Percentiles rank a stretch among this genome's conserved stretches.
These are phyloP conservation scores for Spodoptera picta DNA, from an alignment of 2,888 invertebrate genomes.

Conservation along the genomic window DNA sequence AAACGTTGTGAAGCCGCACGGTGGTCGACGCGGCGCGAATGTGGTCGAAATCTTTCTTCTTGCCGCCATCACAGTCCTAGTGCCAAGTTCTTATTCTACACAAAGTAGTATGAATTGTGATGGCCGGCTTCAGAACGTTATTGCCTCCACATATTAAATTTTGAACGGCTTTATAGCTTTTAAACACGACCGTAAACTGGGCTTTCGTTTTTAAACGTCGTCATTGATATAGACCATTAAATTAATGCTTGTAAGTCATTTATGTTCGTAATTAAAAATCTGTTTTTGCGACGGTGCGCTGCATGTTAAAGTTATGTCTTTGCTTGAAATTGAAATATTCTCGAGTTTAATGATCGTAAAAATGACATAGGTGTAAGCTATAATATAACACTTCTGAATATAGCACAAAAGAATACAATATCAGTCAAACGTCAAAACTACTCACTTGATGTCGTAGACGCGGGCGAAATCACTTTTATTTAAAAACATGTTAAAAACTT, in stretches of 20 bases:
- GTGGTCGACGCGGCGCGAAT: slow-evolving; percentile 6
- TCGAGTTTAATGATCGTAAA: neutral
- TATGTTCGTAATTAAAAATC: no score
- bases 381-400: no score
- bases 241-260: neutral
- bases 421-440: slow-evolving; percentile 7
- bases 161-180: slow-evolving; percentile 27
- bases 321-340: no score
- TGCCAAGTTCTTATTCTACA: slow-evolving; percentile 45
- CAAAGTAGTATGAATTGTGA: slow-evolving; percentile 44
- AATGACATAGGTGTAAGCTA: neutral
- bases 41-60: slow-evolving; percentile 27
- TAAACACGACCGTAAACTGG: slow-evolving; percentile 18
- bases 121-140: slow-evolving; percentile 25
- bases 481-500: slow-evolving; percentile 9
- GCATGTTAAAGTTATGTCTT: no score
- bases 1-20: slow-evolving; percentile 10
- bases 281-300: no score
- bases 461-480: slow-evolving; percentile 10
- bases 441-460: slow-evolving; percentile 12
- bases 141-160: slow-evolving; percentile 33
- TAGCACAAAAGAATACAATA: neutral
- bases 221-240: slow-evolving; percentile 20
- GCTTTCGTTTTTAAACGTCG: slow-evolving; percentile 10
- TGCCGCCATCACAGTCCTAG: slow-evolving; percentile 14